Base-by-base conservation (phyloP, 2,888 invertebrate species). In the Rapana venosa region DNA sequence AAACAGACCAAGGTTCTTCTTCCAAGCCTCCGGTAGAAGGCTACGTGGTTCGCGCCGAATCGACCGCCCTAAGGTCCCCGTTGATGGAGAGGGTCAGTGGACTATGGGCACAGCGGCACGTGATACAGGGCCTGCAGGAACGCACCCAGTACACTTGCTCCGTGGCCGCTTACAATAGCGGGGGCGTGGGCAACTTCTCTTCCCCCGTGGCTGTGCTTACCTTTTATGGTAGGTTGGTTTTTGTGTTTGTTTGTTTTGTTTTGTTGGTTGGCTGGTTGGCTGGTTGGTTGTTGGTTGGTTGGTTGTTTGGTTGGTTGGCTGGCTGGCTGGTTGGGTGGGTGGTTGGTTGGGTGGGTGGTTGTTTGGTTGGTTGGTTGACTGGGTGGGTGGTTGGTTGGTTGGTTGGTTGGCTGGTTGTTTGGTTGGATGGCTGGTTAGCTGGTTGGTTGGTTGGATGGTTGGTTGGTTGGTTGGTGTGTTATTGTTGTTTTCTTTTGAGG, bases 131-230 rank as follows among this genome's bases (percentile, higher is more conserved):
- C 15, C 88, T 88, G n/a, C n/a, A 79, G 66, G 88, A 88, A 26
- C 35, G 81, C 22, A 79, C 89, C 1, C 58, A 56, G 30, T 89
- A 89, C 58, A 74, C n/a, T n/a, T 47, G 61, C n/a, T 17, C n/a
- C 5, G 89, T 86, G 36, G 89, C 77, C 35, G 89, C 89, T 13
- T 74, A 36, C 77, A 89, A 89, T 47, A 77, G 6, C 26, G 89
- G 47, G 13, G 88, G 89, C 35, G 5, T 35, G 5, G 89, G 89
- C 8, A 8, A 17, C 17, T 86, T 58, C 20, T 89, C 89, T 22
- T 56, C 30, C 22, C 86, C 89, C 22, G 61, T 86, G 32, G 36
- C 74, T 13, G 56, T 32, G 26, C 70, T 36, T 0, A 89, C 89
- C 15, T 58, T n/a, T 22, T 88, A 83, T 79, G 35, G 87, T 87